Base-by-base conservation (phyloP, 2,113 vertebrate species). In the Orientallactaga bullata region DNA sequence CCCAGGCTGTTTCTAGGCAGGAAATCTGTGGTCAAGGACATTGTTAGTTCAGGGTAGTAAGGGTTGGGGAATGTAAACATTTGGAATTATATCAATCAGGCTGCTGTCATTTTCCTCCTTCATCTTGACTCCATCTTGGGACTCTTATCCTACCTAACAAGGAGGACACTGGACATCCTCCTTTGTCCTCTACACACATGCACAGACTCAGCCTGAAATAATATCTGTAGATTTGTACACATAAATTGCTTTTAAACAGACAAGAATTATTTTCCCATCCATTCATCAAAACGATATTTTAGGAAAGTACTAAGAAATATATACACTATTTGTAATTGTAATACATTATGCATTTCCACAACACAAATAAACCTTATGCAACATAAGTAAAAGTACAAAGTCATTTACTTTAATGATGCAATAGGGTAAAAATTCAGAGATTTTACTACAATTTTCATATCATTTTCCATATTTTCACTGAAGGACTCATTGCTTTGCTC, bases 141-240 rank as follows among this genome's bases (percentile, higher is more conserved):
- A 47, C 42, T 47, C 8, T 47, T 47, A 8, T 47, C 8, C 42
- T 47, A 47, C 42, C 5, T 47, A 47, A 5, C 42, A 47, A 47
- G 42, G 42, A 47, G 42, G 8, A 47, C 42, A 47, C 42, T 47
- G 42, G 42, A 47, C n/a, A 47, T 47, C 8, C 42, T 47, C 42
- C 42, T 47, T 47, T 47, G 42, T 47, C 42, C 42, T 47, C 42
- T 47, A 8, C 42, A 47, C 8, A 47, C 42, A 47, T 47, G 42
- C 42, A 47, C 42, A 47, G 42, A 69, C 11, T 35, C 16, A 85
- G 68, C 23, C 42, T 47, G 42, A 55, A 89, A 81, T 89, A 78
- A 55, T 23, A 85, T 28, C 47, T 89, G n/a, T 35, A 93, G 35
- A 80, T n/a, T 83, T 84, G 66, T 66, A 61, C 7, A 71, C 88